Percentiles rank a stretch among this genome's conserved stretches.
These are phyloP conservation scores for Amphiduros pacificus DNA, from an alignment of 2,888 invertebrate species.

Conservation along the genomic window DNA sequence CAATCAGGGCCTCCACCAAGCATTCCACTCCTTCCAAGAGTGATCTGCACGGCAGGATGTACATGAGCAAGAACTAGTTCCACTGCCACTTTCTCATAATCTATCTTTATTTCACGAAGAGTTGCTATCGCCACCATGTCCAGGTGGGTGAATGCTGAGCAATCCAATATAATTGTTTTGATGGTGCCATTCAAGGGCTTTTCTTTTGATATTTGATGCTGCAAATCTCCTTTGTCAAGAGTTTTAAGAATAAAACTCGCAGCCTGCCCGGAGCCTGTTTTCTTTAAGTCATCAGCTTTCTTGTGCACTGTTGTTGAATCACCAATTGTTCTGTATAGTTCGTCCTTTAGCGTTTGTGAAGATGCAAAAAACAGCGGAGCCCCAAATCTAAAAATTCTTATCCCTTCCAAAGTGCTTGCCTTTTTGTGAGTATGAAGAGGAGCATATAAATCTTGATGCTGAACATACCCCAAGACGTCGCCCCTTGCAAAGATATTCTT, in stretches of 20 bases:
- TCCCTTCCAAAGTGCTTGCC: slow-evolving; percentile 32
- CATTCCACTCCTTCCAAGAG: neutral
- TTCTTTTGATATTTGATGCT: neutral
- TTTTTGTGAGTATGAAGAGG: slow-evolving; percentile 1
- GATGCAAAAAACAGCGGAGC: slow-evolving; percentile 53
- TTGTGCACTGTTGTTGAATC: slow-evolving; percentile 33
- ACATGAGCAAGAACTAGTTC: too few species aligned
- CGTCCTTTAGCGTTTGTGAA: slow-evolving; percentile 50
- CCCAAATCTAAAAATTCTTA: slow-evolving; percentile 52
- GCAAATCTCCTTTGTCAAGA: neutral
- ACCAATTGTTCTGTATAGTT: slow-evolving; percentile 45
- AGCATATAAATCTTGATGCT: slow-evolving; percentile 3
- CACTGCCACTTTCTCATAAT: slow-evolving; percentile 33
- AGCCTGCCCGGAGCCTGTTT: neutral
- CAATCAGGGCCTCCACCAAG: neutral
- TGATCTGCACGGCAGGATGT: neutral
- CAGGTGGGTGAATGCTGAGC: slow-evolving; percentile 43
- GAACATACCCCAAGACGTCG: slow-evolving; percentile 40
- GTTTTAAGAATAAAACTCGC: neutral
- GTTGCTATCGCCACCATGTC: slow-evolving; percentile 44
- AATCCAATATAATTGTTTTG: slow-evolving; percentile 41
- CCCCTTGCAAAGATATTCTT: slow-evolving; percentile 49
- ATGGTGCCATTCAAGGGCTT: neutral
- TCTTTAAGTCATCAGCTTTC: neutral
- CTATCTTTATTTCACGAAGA: slow-evolving; percentile 35